Evolutionary conservation across 2,113 vertebrate genomes (phyloP).

Genomic region (Tragelaphus strepsiceros): DNA sequence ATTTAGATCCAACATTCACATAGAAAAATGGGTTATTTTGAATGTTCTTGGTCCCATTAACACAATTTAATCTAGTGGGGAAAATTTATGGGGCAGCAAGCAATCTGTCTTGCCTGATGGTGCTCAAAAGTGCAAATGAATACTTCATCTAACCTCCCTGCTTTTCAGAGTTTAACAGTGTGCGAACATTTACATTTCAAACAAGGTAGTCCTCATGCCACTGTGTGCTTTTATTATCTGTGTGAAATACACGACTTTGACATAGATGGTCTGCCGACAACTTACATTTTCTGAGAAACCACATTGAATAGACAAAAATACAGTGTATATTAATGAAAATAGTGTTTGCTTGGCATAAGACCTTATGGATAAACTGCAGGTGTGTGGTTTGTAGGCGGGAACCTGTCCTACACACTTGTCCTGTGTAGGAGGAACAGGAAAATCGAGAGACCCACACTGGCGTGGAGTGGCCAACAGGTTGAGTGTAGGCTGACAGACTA

Average conservation of each 20-base stretch:
- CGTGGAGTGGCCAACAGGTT: neutral
- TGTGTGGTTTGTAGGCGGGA: neutral
- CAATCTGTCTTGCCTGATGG: slow-evolving; percentile 43
- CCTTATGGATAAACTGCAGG: slow-evolving; percentile 4
- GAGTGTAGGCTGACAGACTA: neutral
- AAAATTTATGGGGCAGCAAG: slow-evolving; percentile 52
- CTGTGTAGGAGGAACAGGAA: neutral
- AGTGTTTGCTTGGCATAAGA: slow-evolving; percentile 33
- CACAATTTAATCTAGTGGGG: slow-evolving; percentile 55
- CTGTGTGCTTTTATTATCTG: neutral
- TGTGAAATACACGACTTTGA: slow-evolving; percentile 17
- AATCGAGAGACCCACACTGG: neutral
- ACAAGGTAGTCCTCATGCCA: neutral
- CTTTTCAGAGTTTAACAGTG: slow-evolving; percentile 17
- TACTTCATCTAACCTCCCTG: neutral
- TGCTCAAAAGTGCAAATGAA: neutral
- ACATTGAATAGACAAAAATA: slow-evolving; percentile 39
- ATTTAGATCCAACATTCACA: slow-evolving; percentile 39
- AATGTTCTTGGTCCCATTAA: slow-evolving; percentile 52
- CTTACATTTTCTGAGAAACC: slow-evolving; percentile 17
- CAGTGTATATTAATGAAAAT: slow-evolving; percentile 57
- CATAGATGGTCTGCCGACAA: neutral
- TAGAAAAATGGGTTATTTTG: slow-evolving; percentile 52
- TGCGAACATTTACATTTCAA: slow-evolving; percentile 29
- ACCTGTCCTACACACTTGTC: too few species aligned